A percentile compares a stretch with the other conserved stretches of the same genome.
These are phyloP conservation scores for Musca vetustissima DNA, from an alignment of 1,140 invertebrate species.

Conservation along the genomic window DNA sequence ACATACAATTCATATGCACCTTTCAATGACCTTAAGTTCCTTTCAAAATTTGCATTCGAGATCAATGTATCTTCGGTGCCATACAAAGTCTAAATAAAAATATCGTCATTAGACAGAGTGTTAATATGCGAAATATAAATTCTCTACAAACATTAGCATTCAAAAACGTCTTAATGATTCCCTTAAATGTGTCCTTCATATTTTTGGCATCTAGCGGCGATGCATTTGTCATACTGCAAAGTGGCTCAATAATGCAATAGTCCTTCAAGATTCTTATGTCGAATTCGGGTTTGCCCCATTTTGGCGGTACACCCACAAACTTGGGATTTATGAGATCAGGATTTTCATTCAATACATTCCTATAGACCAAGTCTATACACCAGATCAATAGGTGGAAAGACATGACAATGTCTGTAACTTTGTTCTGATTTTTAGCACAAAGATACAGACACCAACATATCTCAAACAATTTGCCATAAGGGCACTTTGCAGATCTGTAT, in stretches of 20 bases:
- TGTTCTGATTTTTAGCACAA: conserved; percentile 83
- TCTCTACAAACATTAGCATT: conserved; percentile 64
- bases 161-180: conserved; percentile 78
- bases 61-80: conserved; percentile 64
- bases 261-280: conserved; percentile 64
- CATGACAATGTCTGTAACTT: conserved; percentile 85
- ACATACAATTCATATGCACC: conserved; percentile 90
- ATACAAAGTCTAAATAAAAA: conserved; percentile 38
- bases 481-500: conserved; percentile 67
- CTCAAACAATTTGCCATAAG: conserved; percentile 81
- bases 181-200: conserved; percentile 86
- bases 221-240: conserved; percentile 82
- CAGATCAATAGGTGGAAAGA: conserved; percentile 90
- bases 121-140: conserved; percentile 24
- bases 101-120: conserved; percentile 14
- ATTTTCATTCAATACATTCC: conserved; percentile 79
- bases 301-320: conserved; percentile 75
- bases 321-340: conserved; percentile 82
- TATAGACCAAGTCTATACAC: conserved; percentile 88
- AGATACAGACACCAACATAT: conserved; percentile 94
- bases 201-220: conserved; percentile 83
- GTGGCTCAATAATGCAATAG: conserved; percentile 79
- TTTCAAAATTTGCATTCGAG: conserved; percentile 72
- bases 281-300: conserved; percentile 71
- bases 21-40: conserved; percentile 81